Evolutionary conservation across 2,113 vertebrate genomes (phyloP), one percentile per base, ranked within the genome.

Genomic region (Agelaius tricolor): DNA sequence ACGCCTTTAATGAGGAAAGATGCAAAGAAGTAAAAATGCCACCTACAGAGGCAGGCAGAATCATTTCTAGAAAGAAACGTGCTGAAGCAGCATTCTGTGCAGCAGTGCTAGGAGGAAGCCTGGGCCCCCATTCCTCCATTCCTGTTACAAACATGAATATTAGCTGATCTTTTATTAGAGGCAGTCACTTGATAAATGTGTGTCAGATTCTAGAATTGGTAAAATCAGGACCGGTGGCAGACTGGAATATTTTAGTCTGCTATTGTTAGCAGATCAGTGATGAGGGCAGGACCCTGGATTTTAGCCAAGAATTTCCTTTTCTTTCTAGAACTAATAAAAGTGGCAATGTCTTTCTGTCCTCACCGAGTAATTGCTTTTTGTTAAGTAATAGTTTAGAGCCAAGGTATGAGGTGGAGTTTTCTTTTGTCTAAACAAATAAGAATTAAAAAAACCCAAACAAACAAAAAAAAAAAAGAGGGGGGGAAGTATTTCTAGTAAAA

Each of bases 11-110:
- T 0, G 9, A 72, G 39, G 57, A 85, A 81, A 87, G 33, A 43
- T 74, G 35, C 35, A 88, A 85, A 83, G 58, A 87, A 44, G 7
- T 62, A 12, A 86, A 95, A 96, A 92, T 57, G 41, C 20, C n/a
- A n/a, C 59, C 26, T 72, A 68, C 7, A 54, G 73, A 79, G 63
- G 30, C 24, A 62, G 33, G 37, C 11, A 51, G 68, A 89, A 81
- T 30, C 6, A 16, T 80, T 44, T 75, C 39, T 13, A 66, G 44
- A 14, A 84, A 41, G 15, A 58, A 73, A 44, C 3, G 46, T 49
- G 20, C 21, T 69, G 51, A 35, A 89, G 21, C 4, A 26, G 10
- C 37, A 23, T n/a, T 61, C 33, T 46, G 31, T 11, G 54, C 22
- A 23, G 2, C 19, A 65, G 8, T 47, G 59, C 30, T 28, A 26